Percentiles rank a stretch among this genome's conserved stretches.
phyloP scores from a whole-genome alignment of 2,888 invertebrate genomes.

The Nymphalis c-album region DNA sequence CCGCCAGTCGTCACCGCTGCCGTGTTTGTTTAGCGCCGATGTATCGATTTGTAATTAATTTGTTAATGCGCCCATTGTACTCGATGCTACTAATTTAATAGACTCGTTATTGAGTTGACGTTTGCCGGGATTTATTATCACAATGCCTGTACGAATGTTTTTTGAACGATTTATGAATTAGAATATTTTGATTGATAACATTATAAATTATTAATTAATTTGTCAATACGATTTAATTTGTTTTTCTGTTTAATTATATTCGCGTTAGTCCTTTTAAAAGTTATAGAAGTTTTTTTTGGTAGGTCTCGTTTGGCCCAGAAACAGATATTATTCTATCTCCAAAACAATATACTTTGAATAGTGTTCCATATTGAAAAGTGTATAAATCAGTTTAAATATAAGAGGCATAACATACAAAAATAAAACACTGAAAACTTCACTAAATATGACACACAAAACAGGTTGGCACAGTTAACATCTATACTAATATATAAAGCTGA shows the following conservation, averaged over 20 bases:
- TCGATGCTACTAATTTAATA: slow-evolving; percentile 26
- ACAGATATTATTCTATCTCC: no score
- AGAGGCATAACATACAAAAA: no score
- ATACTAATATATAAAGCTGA: no score
- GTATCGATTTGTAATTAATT: slow-evolving; percentile 35
- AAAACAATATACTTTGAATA: no score
- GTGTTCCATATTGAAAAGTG: no score
- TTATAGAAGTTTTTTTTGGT: no score
- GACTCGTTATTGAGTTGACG: slow-evolving; percentile 19
- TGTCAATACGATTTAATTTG: not conserved
- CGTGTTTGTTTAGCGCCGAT: slow-evolving; percentile 7
- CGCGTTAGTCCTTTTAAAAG: no score
- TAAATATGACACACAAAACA: no score
- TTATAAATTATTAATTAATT: not conserved
- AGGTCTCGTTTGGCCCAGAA: no score
- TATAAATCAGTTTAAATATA: no score
- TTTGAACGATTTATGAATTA: not conserved
- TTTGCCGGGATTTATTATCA: slow-evolving; percentile 22
- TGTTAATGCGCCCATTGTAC: slow-evolving; percentile 34
- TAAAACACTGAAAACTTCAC: no score
- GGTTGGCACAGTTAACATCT: no score
- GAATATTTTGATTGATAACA: not conserved
- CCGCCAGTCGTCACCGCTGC: not conserved
- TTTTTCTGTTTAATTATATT: not conserved
- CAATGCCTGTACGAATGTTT: not conserved